Conservation (phyloP, 2,888 invertebrate genomes). For the Ophioninae sp. region DNA sequence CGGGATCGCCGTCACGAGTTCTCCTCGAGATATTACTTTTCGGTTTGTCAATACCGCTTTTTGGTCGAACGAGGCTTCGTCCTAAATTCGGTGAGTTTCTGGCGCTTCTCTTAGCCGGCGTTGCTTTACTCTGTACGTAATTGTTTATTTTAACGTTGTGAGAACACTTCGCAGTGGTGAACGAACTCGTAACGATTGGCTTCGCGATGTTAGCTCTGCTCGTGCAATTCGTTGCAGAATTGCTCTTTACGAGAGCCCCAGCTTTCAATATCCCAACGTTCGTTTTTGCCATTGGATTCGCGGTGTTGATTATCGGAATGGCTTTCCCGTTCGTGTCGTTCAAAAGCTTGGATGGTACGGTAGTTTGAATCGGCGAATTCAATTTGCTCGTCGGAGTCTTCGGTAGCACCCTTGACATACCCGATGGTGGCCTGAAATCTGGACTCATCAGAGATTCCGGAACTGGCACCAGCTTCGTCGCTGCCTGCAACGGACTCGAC, state of each 20-base stretch:
- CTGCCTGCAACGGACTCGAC: conserved; percentile 88
- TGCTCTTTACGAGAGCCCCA: conserved; percentile 74
- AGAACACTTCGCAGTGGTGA: conserved; percentile 72
- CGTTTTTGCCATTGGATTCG: conserved; percentile 75
- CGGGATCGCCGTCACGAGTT: conserved; percentile 65
- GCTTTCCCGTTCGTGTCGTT: conserved; percentile 73
- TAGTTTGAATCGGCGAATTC: conserved; percentile 76
- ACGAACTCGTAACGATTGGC: conserved; percentile 70
- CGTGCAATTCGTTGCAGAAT: conserved; percentile 74
- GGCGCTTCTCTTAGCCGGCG: conserved; percentile 71
- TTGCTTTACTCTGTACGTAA: conserved; percentile 77
- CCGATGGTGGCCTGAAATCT: conserved; percentile 84
- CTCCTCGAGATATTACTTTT: conserved; percentile 63
- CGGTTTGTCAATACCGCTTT: conserved; percentile 69
- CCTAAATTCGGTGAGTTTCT: conserved; percentile 75
- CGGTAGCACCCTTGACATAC: conserved; percentile 74
- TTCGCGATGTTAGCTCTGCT: conserved; percentile 75
- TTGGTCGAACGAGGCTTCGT: conserved; percentile 71
- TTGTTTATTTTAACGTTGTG: conserved; percentile 78
- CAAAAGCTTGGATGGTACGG: conserved; percentile 71
- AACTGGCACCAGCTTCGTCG: conserved; percentile 93
- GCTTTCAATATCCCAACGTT: conserved; percentile 71
- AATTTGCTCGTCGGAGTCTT: conserved; percentile 75
- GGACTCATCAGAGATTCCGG: conserved; percentile 94
- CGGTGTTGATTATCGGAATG: conserved; percentile 74